phyloP scores from a whole-genome alignment of 2,888 invertebrate species.

The Leptarthrus brevirostris region DNA sequence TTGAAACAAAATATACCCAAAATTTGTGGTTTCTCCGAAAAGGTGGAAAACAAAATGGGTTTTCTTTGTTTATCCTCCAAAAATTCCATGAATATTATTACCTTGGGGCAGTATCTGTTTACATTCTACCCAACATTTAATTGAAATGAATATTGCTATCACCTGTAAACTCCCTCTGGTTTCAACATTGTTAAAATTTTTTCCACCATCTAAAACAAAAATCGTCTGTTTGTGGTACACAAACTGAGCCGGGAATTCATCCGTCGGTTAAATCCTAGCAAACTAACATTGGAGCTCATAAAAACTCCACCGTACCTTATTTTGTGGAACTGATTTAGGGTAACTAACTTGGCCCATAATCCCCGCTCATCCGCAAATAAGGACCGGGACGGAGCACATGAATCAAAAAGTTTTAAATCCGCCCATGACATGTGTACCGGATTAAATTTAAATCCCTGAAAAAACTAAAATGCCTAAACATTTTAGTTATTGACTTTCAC shows the following conservation, averaged over 20 bases:
- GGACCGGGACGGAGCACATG: conserved; percentile 13
- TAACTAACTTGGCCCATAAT: conserved; percentile 17
- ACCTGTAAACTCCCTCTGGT: background rate
- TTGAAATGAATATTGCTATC: too few relatives aligned
- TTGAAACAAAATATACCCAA: too few relatives aligned
- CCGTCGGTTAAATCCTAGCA: background rate
- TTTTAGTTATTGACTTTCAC: conserved; percentile 34
- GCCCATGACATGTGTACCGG: conserved; percentile 33
- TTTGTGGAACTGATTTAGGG: background rate
- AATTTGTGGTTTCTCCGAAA: too few relatives aligned
- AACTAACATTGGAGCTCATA: background rate
- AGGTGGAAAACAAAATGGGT: too few relatives aligned
- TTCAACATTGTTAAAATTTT: background rate
- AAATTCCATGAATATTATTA: too few relatives aligned
- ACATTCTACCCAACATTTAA: too few relatives aligned
- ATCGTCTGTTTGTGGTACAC: too few relatives aligned
- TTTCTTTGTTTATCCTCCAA: too few relatives aligned
- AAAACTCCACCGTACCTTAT: background rate
- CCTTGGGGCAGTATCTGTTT: too few relatives aligned
- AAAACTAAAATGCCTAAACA: conserved; percentile 30
- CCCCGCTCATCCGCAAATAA: conserved; percentile 11
- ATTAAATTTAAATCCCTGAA: conserved; percentile 38
- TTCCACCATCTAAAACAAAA: too few relatives aligned
- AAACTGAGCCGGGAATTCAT: background rate
- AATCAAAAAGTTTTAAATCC: conserved; percentile 45